Evolutionary conservation across 2,113 vertebrate genomes (phyloP).

Genomic region (Rhea pennata): DNA sequence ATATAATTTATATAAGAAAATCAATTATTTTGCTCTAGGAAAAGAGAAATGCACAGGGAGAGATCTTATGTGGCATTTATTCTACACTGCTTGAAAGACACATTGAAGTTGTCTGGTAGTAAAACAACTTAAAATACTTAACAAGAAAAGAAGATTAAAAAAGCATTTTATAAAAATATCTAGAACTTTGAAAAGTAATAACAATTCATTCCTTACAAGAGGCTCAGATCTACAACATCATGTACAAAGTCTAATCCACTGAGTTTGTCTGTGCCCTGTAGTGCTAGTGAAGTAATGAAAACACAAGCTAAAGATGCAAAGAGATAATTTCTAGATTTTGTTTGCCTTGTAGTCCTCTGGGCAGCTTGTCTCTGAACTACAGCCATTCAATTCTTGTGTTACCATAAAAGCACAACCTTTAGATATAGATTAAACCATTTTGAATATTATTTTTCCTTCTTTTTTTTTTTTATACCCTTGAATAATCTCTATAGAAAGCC

Average conservation of each 20-base stretch:
- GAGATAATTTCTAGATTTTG: slow-evolving; percentile 14
- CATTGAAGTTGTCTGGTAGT: background rate
- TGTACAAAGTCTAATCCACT: background rate
- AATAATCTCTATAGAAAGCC: background rate
- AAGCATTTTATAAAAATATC: background rate
- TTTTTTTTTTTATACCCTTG: background rate
- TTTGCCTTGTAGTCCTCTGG: slow-evolving; percentile 8
- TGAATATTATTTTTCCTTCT: background rate
- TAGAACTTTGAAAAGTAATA: background rate
- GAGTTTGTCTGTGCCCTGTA: background rate
- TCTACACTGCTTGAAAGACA: background rate
- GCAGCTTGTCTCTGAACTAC: background rate
- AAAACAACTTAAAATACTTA: background rate
- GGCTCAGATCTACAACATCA: background rate
- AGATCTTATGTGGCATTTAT: background rate
- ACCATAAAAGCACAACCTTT: background rate
- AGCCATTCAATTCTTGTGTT: background rate
- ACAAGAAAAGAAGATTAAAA: background rate
- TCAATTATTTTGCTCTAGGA: background rate
- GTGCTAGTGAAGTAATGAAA: slow-evolving; percentile 8
- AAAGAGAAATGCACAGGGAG: fast-evolving
- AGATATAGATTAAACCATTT: background rate
- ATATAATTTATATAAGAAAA: too few species aligned
- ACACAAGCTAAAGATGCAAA: background rate
- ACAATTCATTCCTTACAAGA: background rate